Conservation (phyloP, 2,113 vertebrate species). For the Spea multiplicata region DNA sequence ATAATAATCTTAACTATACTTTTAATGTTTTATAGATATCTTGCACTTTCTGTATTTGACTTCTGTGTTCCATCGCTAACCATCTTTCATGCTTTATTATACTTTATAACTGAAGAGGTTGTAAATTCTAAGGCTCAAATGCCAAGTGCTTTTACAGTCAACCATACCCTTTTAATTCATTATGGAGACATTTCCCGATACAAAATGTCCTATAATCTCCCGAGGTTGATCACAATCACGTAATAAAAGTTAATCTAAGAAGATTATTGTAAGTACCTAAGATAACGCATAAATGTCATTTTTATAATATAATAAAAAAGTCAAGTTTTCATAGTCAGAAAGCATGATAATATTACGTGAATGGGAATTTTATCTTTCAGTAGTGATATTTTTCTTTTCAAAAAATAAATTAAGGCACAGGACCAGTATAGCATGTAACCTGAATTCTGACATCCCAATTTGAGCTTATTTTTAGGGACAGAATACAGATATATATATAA, state of each 20-base stretch:
- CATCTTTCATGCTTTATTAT: slow-evolving; percentile 35
- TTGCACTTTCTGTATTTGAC: neutral
- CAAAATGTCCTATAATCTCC: slow-evolving; percentile 20
- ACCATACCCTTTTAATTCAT: slow-evolving; percentile 26
- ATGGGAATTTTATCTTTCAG: neutral
- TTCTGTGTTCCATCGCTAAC: slow-evolving; percentile 1
- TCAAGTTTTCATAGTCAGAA: neutral
- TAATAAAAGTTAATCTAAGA: slow-evolving; percentile 3
- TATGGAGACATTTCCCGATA: slow-evolving; percentile 26
- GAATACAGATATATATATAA: too few species aligned
- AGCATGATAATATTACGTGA: neutral
- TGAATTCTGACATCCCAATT: too few species aligned
- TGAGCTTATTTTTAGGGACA: too few species aligned
- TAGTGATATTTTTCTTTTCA: neutral
- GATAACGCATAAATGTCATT: neutral
- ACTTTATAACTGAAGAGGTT: slow-evolving; percentile 12
- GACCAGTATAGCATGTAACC: too few species aligned
- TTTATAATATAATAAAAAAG: neutral
- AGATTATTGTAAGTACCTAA: neutral
- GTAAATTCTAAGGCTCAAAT: slow-evolving; percentile 34
- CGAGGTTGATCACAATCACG: slow-evolving; percentile 14
- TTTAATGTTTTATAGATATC: too few species aligned
- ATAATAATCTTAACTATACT: too few species aligned
- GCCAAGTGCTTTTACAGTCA: slow-evolving; percentile 23
- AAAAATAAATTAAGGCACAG: neutral